Evolutionary conservation across 1,140 invertebrate species (phyloP), one percentile per base, ranked within the genome.

Genomic region (Euura saliciscinereae): DNA sequence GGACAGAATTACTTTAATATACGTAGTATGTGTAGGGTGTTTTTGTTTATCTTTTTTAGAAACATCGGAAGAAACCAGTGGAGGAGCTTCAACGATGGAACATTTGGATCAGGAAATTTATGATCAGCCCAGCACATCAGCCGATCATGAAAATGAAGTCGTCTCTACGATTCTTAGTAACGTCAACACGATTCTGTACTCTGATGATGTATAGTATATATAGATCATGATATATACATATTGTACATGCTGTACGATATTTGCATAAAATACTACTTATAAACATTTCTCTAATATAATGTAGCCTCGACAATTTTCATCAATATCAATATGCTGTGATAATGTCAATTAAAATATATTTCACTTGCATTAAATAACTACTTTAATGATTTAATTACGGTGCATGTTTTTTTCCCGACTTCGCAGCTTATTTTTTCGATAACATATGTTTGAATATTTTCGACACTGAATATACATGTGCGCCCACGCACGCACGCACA

Each of bases 341-440:
- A 51, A 51, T 51, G 46, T 51, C 46, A 51, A 51, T 51, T 51
- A 51, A 51, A 51, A 51, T 51, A 51, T 51, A 51, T 51, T 51
- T 51, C 46, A 51, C 46, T 51, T 51, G 46, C 46, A 51, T 11
- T 51, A 51, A 51, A 51, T 51, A 6, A 51, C 46, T 51, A 51
- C 46, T 51, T 51, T n/a, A n/a, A 51, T 51, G 46, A 51, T 51
- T 51, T 51, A 51, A 51, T 51, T 51, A 51, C 46, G 46, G 46
- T 51, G 46, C 46, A 51, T 51, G 46, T 51, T 51, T 51, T 51
- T 51, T 51, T 51, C 46, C 46, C 46, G 46, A 51, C 46, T 51
- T 51, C 11, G 46, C 46, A 51, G 46, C 46, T 51, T 51, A 51
- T 6, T 51, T 51, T 51, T 51, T 51, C 46, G 46, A 51, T 51